Conservation (phyloP, 2,113 vertebrate species). For the Empidonax traillii region DNA sequence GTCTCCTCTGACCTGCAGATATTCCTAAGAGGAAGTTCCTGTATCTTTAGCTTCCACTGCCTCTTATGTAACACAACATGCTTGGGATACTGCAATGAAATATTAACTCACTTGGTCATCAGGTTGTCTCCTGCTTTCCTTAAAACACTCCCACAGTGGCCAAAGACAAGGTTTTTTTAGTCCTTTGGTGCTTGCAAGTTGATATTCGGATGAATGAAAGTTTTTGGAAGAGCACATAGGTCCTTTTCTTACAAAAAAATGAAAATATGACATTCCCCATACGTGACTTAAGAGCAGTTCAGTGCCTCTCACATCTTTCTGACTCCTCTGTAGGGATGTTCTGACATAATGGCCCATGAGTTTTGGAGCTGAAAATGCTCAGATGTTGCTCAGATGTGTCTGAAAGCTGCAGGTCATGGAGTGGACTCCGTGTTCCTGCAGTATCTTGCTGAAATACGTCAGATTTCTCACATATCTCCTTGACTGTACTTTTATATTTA, state of each 20-base stretch:
- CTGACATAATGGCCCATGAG: background rate
- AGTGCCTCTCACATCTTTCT: background rate
- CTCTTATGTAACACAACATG: background rate
- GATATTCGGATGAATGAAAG: background rate
- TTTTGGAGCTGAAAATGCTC: background rate
- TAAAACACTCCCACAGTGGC: background rate
- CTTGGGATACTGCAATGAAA: background rate
- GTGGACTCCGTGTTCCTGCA: background rate
- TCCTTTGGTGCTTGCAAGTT: background rate
- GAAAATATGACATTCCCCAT: rapidly evolving
- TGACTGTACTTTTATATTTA: background rate
- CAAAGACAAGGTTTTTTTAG: background rate
- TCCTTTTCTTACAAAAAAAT: background rate
- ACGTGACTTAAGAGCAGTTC: background rate
- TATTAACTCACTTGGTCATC: background rate
- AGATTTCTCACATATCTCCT: background rate
- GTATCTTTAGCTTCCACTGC: background rate
- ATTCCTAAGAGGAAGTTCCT: background rate
- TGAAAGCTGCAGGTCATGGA: background rate
- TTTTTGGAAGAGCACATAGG: background rate
- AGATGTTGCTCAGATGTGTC: background rate
- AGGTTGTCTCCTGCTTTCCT: background rate
- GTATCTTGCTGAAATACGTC: background rate
- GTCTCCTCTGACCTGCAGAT: background rate
- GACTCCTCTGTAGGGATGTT: background rate